Conservation (phyloP, 2,888 invertebrate species). For the Ectropis crepuscularia region DNA sequence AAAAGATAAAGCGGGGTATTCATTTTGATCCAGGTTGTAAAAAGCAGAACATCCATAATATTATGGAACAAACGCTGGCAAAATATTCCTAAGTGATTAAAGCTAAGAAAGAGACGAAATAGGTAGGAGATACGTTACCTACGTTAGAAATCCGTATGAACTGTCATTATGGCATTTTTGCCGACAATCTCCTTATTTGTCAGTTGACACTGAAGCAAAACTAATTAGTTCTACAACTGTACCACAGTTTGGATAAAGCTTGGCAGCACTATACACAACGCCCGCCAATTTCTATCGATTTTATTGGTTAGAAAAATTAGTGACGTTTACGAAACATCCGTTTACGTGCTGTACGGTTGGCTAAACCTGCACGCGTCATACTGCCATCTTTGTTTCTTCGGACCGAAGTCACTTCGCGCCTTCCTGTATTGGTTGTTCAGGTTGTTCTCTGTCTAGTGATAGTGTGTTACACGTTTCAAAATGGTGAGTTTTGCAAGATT, state of each 20-base stretch:
- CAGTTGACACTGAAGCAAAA: neutral
- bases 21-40: too few species aligned
- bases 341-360: conserved; percentile 62
- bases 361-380: conserved; percentile 57
- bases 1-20: too few species aligned
- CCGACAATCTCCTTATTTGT: neutral
- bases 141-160: too few species aligned
- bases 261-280: conserved; percentile 65
- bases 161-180: neutral
- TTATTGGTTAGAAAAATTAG: conserved; percentile 59
- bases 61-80: too few species aligned
- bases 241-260: conserved; percentile 55
- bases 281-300: conserved; percentile 60
- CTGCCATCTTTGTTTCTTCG: conserved; percentile 73
- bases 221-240: conserved; percentile 35
- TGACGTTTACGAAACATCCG: conserved; percentile 67
- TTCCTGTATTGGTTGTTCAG: conserved; percentile 80
- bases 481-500: conserved; percentile 85
- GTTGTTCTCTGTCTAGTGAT: conserved; percentile 76
- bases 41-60: too few species aligned
- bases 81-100: too few species aligned
- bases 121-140: too few species aligned
- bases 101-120: too few species aligned
- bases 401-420: conserved; percentile 82
- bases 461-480: conserved; percentile 83